phyloP scores from a whole-genome alignment of 23 tunicate species.

The Halocynthia roretzi region DNA sequence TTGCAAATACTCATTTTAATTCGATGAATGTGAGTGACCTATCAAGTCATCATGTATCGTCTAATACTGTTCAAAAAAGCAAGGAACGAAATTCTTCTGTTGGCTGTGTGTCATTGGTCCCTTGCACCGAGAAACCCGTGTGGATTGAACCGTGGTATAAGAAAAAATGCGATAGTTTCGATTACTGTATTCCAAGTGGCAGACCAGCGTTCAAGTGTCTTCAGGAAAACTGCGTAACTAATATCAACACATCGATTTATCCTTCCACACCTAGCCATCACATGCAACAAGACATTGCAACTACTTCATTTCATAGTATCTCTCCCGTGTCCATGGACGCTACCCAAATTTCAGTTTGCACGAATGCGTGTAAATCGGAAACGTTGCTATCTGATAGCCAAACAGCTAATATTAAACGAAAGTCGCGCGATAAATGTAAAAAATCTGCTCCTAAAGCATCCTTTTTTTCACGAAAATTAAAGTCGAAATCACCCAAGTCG shows the following conservation, averaged over 20 bases:
- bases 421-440: conserved; percentile 7
- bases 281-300: too few species aligned
- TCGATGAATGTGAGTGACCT: conserved; percentile 1
- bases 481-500: background rate
- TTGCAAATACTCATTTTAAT: background rate
- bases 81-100: background rate
- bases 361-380: background rate
- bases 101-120: background rate
- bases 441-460: conserved; percentile 7
- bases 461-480: background rate
- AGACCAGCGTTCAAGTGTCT: conserved; percentile 16
- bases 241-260: background rate
- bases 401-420: background rate
- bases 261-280: background rate
- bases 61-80: background rate
- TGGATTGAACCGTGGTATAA: conserved; percentile 46
- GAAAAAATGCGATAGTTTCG: conserved; percentile 58
- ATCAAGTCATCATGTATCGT: background rate
- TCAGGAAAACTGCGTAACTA: background rate
- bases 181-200: conserved; percentile 58
- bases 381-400: background rate
- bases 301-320: too few species aligned
- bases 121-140: background rate
- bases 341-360: background rate
- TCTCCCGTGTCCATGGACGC: too few species aligned